Evolutionary conservation across 2,888 invertebrate species (phyloP).

Genomic region (Thereva nobilitata): DNA sequence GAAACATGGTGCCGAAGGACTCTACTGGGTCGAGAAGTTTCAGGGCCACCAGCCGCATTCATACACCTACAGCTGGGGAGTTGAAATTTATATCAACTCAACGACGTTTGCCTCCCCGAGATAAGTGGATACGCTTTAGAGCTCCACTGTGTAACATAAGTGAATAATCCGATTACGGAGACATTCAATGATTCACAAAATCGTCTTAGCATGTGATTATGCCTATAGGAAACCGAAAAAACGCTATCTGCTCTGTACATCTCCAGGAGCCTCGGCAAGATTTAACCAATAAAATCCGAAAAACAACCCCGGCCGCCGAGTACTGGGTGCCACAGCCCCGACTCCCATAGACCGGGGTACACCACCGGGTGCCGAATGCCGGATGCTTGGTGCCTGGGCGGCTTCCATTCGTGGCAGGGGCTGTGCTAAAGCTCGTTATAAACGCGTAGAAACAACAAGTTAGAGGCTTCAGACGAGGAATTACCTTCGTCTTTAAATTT

Average conservation of each 20-base stretch:
- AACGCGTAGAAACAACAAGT: conserved; percentile 7
- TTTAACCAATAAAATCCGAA: conserved; percentile 16
- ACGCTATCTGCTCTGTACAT: conserved; percentile 29
- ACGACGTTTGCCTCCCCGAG: conserved; percentile 15
- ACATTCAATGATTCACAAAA: conserved; percentile 35
- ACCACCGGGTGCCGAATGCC: neutral
- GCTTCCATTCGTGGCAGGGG: no score
- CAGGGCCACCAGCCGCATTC: neutral
- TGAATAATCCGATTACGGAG: conserved; percentile 36
- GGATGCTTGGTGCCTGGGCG: no score
- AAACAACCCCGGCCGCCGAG: neutral
- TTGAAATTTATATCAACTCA: conserved; percentile 25
- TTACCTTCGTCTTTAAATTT: conserved; percentile 29
- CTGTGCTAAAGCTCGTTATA: conserved; percentile 1
- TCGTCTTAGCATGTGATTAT: conserved; percentile 38
- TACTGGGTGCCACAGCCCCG: no score
- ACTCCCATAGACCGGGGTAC: conserved; percentile 1
- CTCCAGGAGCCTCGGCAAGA: conserved; percentile 11
- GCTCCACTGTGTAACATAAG: conserved; percentile 34
- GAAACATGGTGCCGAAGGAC: neutral
- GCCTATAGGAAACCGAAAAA: conserved; percentile 30
- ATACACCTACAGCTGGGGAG: neutral
- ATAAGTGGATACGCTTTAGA: conserved; percentile 29
- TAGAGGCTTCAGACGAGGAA: conserved; percentile 6
- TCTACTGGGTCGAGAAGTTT: no score